Percentiles rank a stretch among this genome's conserved stretches.
These are phyloP conservation scores for Petrocephalus zakoni DNA, from an alignment of 2,113 vertebrate genomes.

Conservation along the genomic window DNA sequence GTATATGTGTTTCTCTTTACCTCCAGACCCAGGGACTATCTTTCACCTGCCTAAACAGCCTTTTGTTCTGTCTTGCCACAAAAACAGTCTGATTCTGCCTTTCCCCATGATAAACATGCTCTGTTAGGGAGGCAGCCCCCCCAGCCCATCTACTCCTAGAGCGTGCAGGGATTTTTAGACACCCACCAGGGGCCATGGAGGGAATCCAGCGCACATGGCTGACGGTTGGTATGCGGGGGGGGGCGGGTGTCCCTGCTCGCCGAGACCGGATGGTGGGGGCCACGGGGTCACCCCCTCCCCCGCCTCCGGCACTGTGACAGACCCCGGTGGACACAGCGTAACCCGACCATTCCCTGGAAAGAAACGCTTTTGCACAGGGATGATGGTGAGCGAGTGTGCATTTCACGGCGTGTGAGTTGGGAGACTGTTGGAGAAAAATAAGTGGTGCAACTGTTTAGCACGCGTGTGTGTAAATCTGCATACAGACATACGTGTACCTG, in stretches of 20 bases:
- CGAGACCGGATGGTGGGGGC: background rate
- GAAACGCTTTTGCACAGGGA: background rate
- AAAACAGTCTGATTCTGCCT: conserved; percentile 62
- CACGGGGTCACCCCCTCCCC: background rate
- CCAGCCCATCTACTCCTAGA: background rate
- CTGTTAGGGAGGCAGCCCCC: conserved; percentile 66
- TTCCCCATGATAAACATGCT: conserved; percentile 72
- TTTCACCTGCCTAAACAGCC: conserved; percentile 56
- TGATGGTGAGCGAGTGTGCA: background rate
- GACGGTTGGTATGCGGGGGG: background rate
- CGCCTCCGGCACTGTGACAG: background rate
- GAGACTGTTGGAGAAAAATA: background rate
- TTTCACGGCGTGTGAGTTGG: background rate
- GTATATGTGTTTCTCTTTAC: background rate
- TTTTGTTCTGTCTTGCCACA: conserved; percentile 56
- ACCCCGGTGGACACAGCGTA: background rate
- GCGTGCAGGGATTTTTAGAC: background rate
- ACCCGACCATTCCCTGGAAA: background rate
- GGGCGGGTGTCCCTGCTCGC: background rate
- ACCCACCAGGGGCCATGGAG: background rate
- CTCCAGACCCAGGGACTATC: too few relatives aligned
- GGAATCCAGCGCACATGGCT: background rate
- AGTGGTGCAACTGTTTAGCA: background rate
- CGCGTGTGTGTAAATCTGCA: background rate
- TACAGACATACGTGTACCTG: background rate